Conservation (phyloP, 2,888 invertebrate genomes). For the Heliconius cydno region DNA sequence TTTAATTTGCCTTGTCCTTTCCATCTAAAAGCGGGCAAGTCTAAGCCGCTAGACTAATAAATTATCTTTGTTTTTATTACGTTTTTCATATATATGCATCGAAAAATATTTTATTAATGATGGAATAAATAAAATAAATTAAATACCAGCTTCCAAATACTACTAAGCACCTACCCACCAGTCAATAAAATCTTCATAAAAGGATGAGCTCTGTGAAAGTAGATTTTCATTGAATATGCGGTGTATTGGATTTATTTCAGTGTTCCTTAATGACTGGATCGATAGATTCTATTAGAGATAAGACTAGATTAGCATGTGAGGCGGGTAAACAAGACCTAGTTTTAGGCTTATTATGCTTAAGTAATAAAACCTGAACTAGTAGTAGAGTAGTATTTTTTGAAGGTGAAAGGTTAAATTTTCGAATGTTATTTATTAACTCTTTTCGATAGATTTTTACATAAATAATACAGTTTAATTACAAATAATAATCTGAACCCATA, state of each 20-base stretch:
- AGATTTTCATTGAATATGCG: neutral
- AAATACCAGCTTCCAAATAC: neutral
- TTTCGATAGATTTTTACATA: too few species aligned
- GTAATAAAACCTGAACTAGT: neutral
- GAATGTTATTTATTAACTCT: too few species aligned
- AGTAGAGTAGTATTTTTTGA: too few species aligned
- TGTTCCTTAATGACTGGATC: neutral
- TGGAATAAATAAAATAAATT: neutral
- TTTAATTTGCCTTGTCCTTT: too few species aligned
- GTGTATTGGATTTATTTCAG: neutral
- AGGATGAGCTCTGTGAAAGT: neutral
- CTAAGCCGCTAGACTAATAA: neutral
- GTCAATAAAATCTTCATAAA: neutral
- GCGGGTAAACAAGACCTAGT: neutral
- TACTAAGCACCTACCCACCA: neutral
- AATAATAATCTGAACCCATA: too few species aligned
- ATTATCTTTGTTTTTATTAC: neutral
- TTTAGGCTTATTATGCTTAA: neutral
- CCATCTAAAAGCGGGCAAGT: too few species aligned
- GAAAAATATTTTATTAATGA: neutral
- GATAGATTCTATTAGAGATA: neutral
- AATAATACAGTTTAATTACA: too few species aligned
- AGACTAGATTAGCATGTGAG: neutral
- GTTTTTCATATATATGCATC: neutral
- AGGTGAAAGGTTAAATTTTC: too few species aligned